phyloP scores from a whole-genome alignment of 2,113 vertebrate species.

The Thoracochromis brauschi region DNA sequence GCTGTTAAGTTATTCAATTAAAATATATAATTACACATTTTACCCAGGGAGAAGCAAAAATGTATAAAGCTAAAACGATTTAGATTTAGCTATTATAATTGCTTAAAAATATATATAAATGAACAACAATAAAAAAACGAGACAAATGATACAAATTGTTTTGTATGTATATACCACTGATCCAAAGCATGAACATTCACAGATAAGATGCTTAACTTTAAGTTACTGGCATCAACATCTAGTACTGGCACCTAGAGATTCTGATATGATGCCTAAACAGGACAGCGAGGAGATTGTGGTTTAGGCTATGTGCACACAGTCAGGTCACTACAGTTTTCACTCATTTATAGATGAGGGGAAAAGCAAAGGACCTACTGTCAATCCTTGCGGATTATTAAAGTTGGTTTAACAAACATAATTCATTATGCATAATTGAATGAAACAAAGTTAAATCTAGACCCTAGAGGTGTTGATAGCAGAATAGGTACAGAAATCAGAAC shows the following conservation, averaged over 20 bases:
- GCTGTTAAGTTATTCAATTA: background rate
- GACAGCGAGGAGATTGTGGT: background rate
- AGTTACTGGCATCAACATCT: background rate
- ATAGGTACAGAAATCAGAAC: background rate
- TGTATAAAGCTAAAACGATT: background rate
- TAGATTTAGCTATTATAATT: background rate
- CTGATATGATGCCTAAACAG: background rate
- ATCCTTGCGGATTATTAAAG: background rate
- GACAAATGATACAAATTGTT: background rate
- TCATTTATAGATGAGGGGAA: background rate
- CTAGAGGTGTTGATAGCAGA: background rate
- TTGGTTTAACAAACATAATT: background rate
- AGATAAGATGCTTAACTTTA: background rate
- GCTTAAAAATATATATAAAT: background rate
- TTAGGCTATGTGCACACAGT: background rate
- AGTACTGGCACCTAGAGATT: background rate
- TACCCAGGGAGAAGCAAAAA: background rate
- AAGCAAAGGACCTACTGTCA: background rate
- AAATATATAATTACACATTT: background rate
- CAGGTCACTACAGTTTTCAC: background rate
- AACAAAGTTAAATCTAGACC: background rate
- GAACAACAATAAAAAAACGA: accelerated
- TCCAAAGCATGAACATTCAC: background rate
- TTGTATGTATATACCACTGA: background rate
- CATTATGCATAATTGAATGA: background rate